Base-by-base conservation (phyloP, 2,888 invertebrate species). In the Theodoxus fluviatilis region DNA sequence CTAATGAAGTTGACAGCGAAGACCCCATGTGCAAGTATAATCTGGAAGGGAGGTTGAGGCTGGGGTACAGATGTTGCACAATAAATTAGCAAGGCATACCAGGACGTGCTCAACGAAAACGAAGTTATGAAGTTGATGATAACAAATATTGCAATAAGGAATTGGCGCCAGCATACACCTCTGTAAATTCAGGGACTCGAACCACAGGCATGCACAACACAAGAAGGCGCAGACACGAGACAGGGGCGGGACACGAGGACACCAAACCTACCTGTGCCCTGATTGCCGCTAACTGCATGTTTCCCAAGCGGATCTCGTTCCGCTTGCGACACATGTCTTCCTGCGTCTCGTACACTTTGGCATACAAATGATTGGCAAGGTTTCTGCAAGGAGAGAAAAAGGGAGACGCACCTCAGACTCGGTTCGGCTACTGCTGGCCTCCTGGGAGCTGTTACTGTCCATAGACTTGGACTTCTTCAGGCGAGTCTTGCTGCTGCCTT, bases 271-370 rank as follows among this genome's bases (percentile, higher is more conserved):
- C 96, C 93, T 97, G 96, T 71, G 95, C 93, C 89, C 92, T 91
- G 70, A 96, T 92, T 71, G 96, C 94, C 68, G 94, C 93, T 74
- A 96, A 90, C 88, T 96, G 96, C 75, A 97, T 90, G 86, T 95
- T 94, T 63, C 95, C 94, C 67, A 95, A 93, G 78, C 94, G 91
- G 79, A 96, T 91, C 89, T 97, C 96, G 88, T 96, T 96, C 84
- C 94, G 92, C 89, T 96, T 96, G 89, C 94, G 90, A 76, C 96
- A 95, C 86, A 97, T 93, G 83, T 97, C 96, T 88, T 97, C 96
- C 89, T 97, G 94, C 71, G 96, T 90, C 89, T 97, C 96, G 87
- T 96, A 96, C 80, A 94, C 95, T 90, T 97, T 97, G 87, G 93
- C 95, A 89, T 92, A 95, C 72, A 95, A 90, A 83, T 92, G 85